Base-by-base conservation (phyloP, 1,140 invertebrate species). In the Sycophila sp. region DNA sequence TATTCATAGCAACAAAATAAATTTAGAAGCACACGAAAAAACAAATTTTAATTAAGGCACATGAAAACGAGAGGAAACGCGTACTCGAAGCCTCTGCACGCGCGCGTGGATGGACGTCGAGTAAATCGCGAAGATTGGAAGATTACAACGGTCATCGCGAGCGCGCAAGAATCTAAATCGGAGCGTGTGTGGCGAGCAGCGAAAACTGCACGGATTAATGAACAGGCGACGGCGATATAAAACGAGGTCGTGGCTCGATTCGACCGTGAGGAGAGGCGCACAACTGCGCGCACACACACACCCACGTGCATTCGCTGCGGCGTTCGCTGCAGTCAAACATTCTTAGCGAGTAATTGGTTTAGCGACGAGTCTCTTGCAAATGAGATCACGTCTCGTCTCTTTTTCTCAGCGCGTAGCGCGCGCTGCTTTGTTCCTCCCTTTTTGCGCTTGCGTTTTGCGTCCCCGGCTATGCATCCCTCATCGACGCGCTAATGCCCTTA, bases 271-370 rank as follows among this genome's bases (percentile, higher is more conserved):
- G 42, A 19, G 1, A 45, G 38, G 15, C 38, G 13, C 15, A n/a
- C 38, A 42, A n/a, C 38, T 13, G 17, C 38, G 17, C 19, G 13
- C 42, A 24, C 11, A 40, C 38, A n/a, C 38, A 40, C n/a, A 13
- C 8, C 3, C 38, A 40, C 11, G n/a, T 40, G 8, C 42, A 47
- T 47, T 47, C 42, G 19, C 24, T 22, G 24, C 19, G 13, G 19
- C 42, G 42, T n/a, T n/a, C 58, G 40, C 40, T 19, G 30, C 26
- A 30, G 42, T 63, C 30, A 63, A 63, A 49, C 60, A 63, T 63
- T 63, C 60, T 49, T 63, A 49, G 28, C 17, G 47, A 45, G 62
- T 68, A 68, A 68, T 59, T 68, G 53, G 40, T 49, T 59, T 68
- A 68, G 65, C 55, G 40, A 30, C 51, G 17, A 58, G 64, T 42